Base-by-base conservation (phyloP, 2,113 vertebrate species). In the Verasper variegatus region DNA sequence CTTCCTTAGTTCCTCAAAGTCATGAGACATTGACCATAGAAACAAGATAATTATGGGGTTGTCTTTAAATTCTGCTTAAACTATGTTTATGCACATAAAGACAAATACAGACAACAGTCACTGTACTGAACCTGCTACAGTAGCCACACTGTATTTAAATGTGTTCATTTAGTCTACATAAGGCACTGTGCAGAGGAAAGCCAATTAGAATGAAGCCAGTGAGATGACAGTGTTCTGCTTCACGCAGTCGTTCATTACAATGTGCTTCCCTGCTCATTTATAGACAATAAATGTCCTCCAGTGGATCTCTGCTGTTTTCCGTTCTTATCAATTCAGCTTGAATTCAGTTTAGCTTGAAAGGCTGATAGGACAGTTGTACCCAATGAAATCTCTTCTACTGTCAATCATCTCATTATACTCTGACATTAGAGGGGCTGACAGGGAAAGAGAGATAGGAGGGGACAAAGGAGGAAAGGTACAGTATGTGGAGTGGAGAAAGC, bases 171-270 rank as follows among this genome's bases (percentile, higher is more conserved):
- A 71, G 6, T 57, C 70, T 40, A 18, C 24, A 61, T 35, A 35
- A 35, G 35, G 35, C 52, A 76, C 45, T 72, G 57, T 52, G 52
- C 55, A 86, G 68, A 61, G 71, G 31, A 7, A 14, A 75, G 64
- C 73, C 80, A 82, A 78, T 87, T 83, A 87, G 73, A 57, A 81
- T 4, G 59, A 77, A 82, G 17, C 64, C 71, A 58, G 74, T 37
- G 37, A 51, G 71, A 82, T 77, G 68, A 80, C 78, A 80, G 55
- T 2, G 74, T 31, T 35, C 81, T 81, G 81, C 79, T 80, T 71
- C 70, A 70, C 52, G 60, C 5, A 78, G 74, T 69, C 82, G 88
- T 87, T 81, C 81, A 82, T 86, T 81, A 83, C 71, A 78, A 64
- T 75, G 77, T 77, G 71, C 65, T 82, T 62, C 47, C 67, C 60